phyloP scores from a whole-genome alignment of 2,113 vertebrate species.

The Morphnarchus princeps region DNA sequence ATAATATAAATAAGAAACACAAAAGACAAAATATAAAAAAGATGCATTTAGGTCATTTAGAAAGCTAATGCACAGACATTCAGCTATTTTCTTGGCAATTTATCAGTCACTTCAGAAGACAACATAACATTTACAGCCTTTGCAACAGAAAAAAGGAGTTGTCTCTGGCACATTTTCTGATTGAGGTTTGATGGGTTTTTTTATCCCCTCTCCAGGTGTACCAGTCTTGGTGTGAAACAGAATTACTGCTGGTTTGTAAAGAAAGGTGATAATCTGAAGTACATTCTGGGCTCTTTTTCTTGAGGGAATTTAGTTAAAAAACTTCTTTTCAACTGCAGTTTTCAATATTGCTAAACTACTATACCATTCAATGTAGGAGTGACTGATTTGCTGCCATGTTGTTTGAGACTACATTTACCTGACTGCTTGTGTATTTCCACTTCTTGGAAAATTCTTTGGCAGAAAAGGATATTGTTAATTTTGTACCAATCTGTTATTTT shows the following conservation, averaged over 20 bases:
- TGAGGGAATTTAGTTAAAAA: neutral
- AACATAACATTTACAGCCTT: neutral
- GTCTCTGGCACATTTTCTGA: neutral
- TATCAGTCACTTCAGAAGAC: neutral
- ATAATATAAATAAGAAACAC: neutral
- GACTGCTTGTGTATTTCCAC: neutral
- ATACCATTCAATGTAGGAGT: neutral
- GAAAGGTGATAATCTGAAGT: conserved; percentile 22
- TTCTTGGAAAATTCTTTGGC: neutral
- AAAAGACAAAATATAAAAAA: neutral
- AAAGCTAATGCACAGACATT: neutral
- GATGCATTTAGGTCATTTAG: neutral
- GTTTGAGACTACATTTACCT: neutral
- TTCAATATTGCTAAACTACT: neutral
- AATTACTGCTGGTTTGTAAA: neutral
- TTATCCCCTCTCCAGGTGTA: neutral
- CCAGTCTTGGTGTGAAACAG: neutral
- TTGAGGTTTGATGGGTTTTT: neutral
- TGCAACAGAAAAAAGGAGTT: neutral
- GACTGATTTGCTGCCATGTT: neutral
- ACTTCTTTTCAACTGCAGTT: neutral
- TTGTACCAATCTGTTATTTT: neutral
- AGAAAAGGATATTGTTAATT: neutral
- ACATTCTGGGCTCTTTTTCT: neutral
- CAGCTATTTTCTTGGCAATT: neutral